Evolutionary conservation across 2,888 invertebrate species (phyloP), one percentile per base, ranked within the genome.

Genomic region (Prenolepis imparis): DNA sequence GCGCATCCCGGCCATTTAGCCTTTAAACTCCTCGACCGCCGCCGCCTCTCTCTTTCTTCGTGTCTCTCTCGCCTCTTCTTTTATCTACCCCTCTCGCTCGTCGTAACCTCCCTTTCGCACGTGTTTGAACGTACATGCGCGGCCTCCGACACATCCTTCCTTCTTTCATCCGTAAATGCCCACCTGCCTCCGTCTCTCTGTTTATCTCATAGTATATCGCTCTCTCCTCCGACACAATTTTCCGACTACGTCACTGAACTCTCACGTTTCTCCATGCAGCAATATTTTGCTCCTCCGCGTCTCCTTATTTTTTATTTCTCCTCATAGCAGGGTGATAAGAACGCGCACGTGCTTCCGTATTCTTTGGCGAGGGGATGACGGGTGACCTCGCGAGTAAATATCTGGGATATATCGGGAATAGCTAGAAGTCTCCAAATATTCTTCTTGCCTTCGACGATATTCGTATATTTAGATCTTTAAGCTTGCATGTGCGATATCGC

Each of bases 1-100:
- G 92, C 92, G 92, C 92, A 90, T 92, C 92, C 91, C 90, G 87
- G 87, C 91, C 93, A 91, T 92, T 93, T 92, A 92, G 92, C 92
- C 92, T 92, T 92, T 92, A 93, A 93, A 93, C 91, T 91, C 89
- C 83, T 55, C 78, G 80, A 87, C 84, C 86, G 83, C 82, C 74
- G 44, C 82, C 39, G 11, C 21, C 63, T 52, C 77, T 52, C 83
- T 64, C 74, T 70, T 39, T 66, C 77, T 61, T 52, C 63, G n/a
- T 24, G 24, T 82, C 28, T 82, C 55, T 75, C 55, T 63, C 84
- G 68, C 82, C 63, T 64, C 75, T 48, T 67, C 68, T 77, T 55
- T 72, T 61, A 41, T 18, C 28, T 39, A 18, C 36, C 78, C 78
- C 82, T 66, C 75, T 80, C 59, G 59, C 64, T 75, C 73, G 18